These are phyloP conservation scores for Watsonalla binaria DNA, from an alignment of 2,888 invertebrate species.

Conservation along the genomic window DNA sequence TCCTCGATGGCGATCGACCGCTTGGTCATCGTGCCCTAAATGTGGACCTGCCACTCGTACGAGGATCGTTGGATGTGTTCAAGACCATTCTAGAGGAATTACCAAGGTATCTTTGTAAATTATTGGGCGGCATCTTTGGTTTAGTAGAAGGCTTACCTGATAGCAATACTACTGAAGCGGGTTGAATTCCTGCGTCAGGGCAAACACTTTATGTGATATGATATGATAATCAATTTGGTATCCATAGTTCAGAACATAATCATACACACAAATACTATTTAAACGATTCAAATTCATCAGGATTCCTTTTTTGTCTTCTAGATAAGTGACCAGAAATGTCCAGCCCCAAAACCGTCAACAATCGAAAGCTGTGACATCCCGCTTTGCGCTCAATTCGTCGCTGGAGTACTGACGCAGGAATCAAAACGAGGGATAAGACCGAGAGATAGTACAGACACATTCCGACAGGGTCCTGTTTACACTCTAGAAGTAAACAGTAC, in stretches of 20 bases:
- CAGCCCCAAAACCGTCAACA: slow-evolving; percentile 47
- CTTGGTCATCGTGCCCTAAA: slow-evolving; percentile 88
- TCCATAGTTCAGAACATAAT: too few relatives aligned
- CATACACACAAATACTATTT: not conserved
- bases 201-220: too few relatives aligned
- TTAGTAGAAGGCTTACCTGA: too few relatives aligned
- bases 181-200: too few relatives aligned
- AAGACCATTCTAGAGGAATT: slow-evolving; percentile 71
- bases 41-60: slow-evolving; percentile 88
- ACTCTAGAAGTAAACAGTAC: slow-evolving; percentile 57
- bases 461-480: slow-evolving; percentile 62
- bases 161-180: too few relatives aligned
- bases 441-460: slow-evolving; percentile 52
- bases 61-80: slow-evolving; percentile 86
- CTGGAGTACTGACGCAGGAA: slow-evolving; percentile 36
- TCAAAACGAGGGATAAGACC: slow-evolving; percentile 35
- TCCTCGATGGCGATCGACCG: slow-evolving; percentile 87
- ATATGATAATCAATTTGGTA: too few relatives aligned
- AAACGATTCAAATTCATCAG: not conserved
- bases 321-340: slow-evolving; percentile 66
- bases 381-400: slow-evolving; percentile 36
- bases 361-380: slow-evolving; percentile 56
- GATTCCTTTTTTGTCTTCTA: slow-evolving; percentile 19
- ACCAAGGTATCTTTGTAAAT: slow-evolving; percentile 48
- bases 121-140: not conserved